Evolutionary conservation across 2,888 invertebrate genomes (phyloP), one percentile per base, ranked within the genome.

Genomic region (Sinelater perroti): DNA sequence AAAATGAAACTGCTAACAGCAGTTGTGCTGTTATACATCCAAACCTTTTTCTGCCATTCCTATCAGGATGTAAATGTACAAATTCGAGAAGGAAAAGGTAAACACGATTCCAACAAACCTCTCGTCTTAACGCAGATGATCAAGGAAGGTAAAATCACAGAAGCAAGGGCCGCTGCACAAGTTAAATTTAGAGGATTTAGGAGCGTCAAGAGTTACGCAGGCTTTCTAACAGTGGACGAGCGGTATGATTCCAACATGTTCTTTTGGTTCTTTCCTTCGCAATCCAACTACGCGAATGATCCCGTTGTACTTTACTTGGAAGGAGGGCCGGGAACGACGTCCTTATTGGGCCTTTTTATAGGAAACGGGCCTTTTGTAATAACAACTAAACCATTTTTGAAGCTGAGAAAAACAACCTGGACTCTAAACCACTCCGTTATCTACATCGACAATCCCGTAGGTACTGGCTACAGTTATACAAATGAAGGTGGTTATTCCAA

Each of bases 401-500:
- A 72, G 75, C 74, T 84, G 61, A 83, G 93, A 30, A 84, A 89
- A 66, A 89, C 88, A 67, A 85, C 89, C 5, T 97, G 96, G 96
- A 88, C 87, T 52, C 78, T 83, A 28, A 86, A 85, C 5, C 91
- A 92, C 74, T 88, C 89, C 66, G 78, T 96, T 31, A 83, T 97
- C 50, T 97, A 92, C 74, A 90, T 97, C 53, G 96, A 97, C 75
- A 96, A 94, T 76, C 96, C 96, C 0, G 96, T 93, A 0, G 94
- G 94, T 1, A 90, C 94, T 1, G 96, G 96, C 0, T 97, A 89
- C 73, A 95, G 95, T 78, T 95, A 93, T 70, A 94, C 95, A 0
- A 86, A 88, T 13, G 86, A 88, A 13, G 83, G 77, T 52, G 95
- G 95, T 0, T 95, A 90, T 77, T 90, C 90, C 6, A 84, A 80